Conservation (phyloP, 2,797 vertebrate species). For the Hydrophis major region DNA sequence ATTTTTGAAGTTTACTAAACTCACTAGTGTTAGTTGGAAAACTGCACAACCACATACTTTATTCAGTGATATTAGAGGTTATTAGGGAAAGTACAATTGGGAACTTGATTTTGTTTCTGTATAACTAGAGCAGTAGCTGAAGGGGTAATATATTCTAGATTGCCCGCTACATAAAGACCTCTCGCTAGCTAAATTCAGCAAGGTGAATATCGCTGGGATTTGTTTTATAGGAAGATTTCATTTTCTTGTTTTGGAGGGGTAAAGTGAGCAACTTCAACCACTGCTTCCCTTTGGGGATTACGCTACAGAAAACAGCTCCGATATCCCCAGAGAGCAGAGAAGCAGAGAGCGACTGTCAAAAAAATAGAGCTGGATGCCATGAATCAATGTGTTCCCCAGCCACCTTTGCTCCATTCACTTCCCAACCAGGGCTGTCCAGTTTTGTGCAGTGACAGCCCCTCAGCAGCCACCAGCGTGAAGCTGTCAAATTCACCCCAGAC, state of each 20-base stretch:
- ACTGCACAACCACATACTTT: background rate
- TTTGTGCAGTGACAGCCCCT: background rate
- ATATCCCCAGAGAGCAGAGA: constrained; percentile 42
- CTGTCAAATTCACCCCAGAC: constrained; percentile 20
- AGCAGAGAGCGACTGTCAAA: constrained; percentile 53
- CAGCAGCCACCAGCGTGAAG: constrained; percentile 15
- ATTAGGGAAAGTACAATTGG: constrained; percentile 25
- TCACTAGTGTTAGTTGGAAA: background rate
- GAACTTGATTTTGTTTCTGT: constrained; percentile 23
- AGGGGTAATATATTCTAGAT: constrained; percentile 56
- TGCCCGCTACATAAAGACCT: constrained; percentile 62
- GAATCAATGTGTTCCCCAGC: constrained; percentile 56
- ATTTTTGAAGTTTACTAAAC: background rate
- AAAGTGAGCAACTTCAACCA: constrained; percentile 66
- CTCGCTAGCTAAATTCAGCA: constrained; percentile 58
- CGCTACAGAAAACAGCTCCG: constrained; percentile 45
- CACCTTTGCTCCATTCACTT: background rate
- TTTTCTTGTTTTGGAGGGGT: constrained; percentile 69
- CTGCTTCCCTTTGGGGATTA: constrained; percentile 49
- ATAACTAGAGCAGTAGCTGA: constrained; percentile 48
- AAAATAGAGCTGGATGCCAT: constrained; percentile 55
- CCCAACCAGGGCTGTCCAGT: constrained; percentile 34
- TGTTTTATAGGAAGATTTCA: constrained; percentile 71
- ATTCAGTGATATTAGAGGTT: constrained; percentile 24
- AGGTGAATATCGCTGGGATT: constrained; percentile 61